Evolutionary conservation across 2,888 invertebrate species (phyloP), one percentile per base, ranked within the genome.

Genomic region (Lycophotia porphyrea): DNA sequence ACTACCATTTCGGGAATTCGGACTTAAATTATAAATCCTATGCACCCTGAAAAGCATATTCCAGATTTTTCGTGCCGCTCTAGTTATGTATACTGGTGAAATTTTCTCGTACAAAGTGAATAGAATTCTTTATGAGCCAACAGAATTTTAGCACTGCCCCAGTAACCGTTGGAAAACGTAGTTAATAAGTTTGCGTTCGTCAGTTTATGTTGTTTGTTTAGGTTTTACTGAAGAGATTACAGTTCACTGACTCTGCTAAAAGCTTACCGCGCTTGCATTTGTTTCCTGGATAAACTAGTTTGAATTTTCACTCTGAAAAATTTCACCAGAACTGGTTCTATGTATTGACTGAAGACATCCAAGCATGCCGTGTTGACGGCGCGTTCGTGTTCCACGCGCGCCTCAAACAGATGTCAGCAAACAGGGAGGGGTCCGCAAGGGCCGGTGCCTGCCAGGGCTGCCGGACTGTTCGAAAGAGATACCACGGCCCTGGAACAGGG

Each of bases 41-140:
- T 80, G 72, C 85, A 85, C 47, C 65, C 31, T 65, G 63, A 66
- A 81, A 75, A 74, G 84, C 63, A 76, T 68, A 81, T 85, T 80
- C 78, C 67, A 81, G 77, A 60, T 76, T 82, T 80, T 73, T 71
- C 39, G 13, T 42, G 52, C 31, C 27, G 60, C 52, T 60, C 44
- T 71, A 65, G 47, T 61, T 77, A 55, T 42, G 42, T 72, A 70
- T 61, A 44, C 34, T 52, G 65, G 70, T 78, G 55, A 73, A 74
- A 75, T 71, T 78, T 80, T 52, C 71, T 71, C 63, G 63, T 34
- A 70, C 77, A 85, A 84, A 84, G 84, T 84, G 78, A 81, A 85
- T 86, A 68, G 85, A 85, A 85, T 85, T 84, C 78, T 84, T 85
- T 84, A 85, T 86, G 78, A 78, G 76, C 74, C 67, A 74, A 82